phyloP scores from a whole-genome alignment of 2,888 invertebrate genomes.

The Mechanitis messenoides region DNA sequence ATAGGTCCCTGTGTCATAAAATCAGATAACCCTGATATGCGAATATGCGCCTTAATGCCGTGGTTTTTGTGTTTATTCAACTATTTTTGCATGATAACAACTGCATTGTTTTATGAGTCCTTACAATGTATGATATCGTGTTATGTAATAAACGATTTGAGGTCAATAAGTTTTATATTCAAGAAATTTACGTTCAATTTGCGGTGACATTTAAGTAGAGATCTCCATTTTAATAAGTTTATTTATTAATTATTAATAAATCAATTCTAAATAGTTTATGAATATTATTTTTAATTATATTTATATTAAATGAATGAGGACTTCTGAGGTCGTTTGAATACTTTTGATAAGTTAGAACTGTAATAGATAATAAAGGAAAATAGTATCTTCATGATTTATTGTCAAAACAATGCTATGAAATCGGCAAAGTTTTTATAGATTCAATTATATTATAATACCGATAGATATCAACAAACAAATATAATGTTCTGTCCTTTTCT shows the following conservation, averaged over 20 bases:
- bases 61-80: constrained; percentile 47
- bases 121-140: constrained; percentile 36
- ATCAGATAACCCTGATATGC: constrained; percentile 49
- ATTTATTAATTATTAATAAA: neutral
- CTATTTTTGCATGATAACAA: constrained; percentile 51
- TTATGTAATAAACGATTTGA: constrained; percentile 69
- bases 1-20: constrained; percentile 67
- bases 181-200: constrained; percentile 68
- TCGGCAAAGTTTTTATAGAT: neutral
- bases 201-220: constrained; percentile 57
- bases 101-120: constrained; percentile 65
- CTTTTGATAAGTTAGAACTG: neutral
- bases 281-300: too few relatives aligned
- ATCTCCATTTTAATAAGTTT: neutral
- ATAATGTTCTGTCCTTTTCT: neutral
- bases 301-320: too few relatives aligned
- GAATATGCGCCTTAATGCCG: constrained; percentile 51
- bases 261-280: too few relatives aligned
- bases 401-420: constrained; percentile 15
- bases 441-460: constrained; percentile 1
- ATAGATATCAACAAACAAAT: neutral
- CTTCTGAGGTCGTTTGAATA: too few relatives aligned
- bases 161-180: constrained; percentile 69
- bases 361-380: constrained; percentile 15
- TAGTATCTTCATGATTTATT: constrained; percentile 20